These are phyloP conservation scores for Linepithema humile DNA, from an alignment of 1,140 invertebrate genomes.

Conservation along the genomic window DNA sequence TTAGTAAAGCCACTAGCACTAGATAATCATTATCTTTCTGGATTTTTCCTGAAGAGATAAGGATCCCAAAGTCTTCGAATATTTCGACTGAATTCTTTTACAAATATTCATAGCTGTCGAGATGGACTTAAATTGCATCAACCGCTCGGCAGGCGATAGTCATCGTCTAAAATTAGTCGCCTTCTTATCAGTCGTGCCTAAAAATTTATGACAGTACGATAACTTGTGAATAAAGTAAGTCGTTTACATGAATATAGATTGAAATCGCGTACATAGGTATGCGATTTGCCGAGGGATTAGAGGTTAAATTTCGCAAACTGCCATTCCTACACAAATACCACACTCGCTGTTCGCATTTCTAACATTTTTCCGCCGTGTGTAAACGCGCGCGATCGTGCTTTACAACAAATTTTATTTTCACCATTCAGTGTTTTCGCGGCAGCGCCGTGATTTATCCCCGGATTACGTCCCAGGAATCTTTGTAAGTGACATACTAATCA, in stretches of 20 bases:
- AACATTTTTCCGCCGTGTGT: conserved; percentile 34
- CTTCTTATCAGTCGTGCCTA: conserved; percentile 26
- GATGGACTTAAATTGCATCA: conserved; percentile 33
- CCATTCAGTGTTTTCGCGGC: neutral
- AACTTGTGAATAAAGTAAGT: conserved; percentile 40
- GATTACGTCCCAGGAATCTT: conserved; percentile 11
- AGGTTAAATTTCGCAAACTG: conserved; percentile 24
- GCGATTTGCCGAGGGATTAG: conserved; percentile 13
- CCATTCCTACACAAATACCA: conserved; percentile 33
- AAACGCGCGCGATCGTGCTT: neutral
- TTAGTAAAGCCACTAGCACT: neutral
- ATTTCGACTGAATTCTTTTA: conserved; percentile 11
- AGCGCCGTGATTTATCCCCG: neutral
- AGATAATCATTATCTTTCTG: neutral
- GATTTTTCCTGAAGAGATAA: neutral
- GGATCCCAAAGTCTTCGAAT: neutral
- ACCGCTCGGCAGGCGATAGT: neutral
- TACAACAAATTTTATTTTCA: conserved; percentile 36
- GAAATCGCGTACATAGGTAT: neutral
- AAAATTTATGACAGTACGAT: conserved; percentile 34
- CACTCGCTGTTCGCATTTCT: conserved; percentile 14
- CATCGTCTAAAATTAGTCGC: conserved; percentile 41
- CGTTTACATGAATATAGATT: conserved; percentile 28
- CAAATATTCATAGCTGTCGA: conserved; percentile 2
- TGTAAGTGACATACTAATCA: neutral